Evolutionary conservation across 2,888 invertebrate species (phyloP).

Genomic region (Thereva nobilitata): DNA sequence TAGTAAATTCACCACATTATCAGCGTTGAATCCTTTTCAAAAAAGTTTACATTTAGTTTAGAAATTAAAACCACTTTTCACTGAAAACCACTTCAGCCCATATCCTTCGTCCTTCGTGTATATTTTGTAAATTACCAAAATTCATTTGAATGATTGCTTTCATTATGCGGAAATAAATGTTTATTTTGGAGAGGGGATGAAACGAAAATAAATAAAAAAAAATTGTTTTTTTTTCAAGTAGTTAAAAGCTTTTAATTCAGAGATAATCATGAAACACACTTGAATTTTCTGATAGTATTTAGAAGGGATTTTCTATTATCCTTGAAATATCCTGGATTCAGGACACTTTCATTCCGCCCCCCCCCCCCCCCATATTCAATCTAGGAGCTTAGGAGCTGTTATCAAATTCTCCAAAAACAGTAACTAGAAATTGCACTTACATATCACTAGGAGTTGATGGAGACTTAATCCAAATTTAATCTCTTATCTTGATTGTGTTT

Average conservation of each 20-base stretch:
- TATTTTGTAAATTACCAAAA: background rate
- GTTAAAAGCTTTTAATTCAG: constrained; percentile 19
- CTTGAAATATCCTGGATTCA: too few species aligned
- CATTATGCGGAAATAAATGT: constrained; percentile 1
- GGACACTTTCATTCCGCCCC: background rate
- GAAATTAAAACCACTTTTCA: background rate
- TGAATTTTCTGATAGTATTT: background rate
- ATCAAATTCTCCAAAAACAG: constrained; percentile 13
- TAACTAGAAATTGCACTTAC: constrained; percentile 34
- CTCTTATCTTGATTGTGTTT: constrained; percentile 23
- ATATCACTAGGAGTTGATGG: constrained; percentile 22
- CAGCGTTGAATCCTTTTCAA: too few species aligned
- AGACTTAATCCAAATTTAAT: constrained; percentile 33
- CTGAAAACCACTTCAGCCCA: background rate
- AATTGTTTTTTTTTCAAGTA: background rate
- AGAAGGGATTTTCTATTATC: too few species aligned
- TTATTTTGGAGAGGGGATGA: too few species aligned
- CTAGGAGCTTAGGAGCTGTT: background rate
- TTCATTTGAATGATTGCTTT: constrained; percentile 22
- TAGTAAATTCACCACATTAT: too few species aligned
- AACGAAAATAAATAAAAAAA: too few species aligned
- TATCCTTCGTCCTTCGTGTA: background rate
- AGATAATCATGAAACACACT: background rate
- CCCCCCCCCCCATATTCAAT: background rate
- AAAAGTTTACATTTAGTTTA: constrained; percentile 6